A percentile compares a stretch with the other conserved stretches of the same genome.
phyloP scores from a whole-genome alignment of 2,888 invertebrate genomes.

The Thysanoteuthis rhombus region DNA sequence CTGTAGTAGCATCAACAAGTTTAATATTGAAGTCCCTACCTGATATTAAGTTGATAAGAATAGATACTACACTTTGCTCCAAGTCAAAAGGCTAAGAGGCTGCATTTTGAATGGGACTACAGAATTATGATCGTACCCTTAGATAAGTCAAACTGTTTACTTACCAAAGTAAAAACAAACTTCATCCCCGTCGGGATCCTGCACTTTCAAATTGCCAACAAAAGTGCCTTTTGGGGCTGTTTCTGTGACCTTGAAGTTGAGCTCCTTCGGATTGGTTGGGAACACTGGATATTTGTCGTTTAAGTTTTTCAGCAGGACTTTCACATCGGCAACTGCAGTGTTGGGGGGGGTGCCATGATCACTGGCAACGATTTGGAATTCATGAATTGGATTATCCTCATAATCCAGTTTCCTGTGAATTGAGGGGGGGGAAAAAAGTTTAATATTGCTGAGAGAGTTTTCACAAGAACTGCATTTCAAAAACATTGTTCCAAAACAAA shows the following conservation, averaged over 20 bases:
- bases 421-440: neutral
- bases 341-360: slow-evolving; percentile 94
- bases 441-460: no score
- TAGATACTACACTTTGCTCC: no score
- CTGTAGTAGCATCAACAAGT: no score
- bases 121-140: no score
- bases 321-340: slow-evolving; percentile 91
- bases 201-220: slow-evolving; percentile 26
- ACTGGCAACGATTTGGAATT: slow-evolving; percentile 91
- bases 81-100: no score
- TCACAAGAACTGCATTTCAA: no score
- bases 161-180: slow-evolving; percentile 22
- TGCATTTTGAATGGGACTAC: no score
- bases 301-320: slow-evolving; percentile 96
- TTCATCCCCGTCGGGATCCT: slow-evolving; percentile 14
- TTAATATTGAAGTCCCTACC: no score
- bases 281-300: slow-evolving; percentile 90
- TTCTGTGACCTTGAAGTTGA: slow-evolving; percentile 84
- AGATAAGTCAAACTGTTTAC: no score
- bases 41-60: no score
- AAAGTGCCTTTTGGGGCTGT: neutral
- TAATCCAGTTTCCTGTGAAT: slow-evolving; percentile 60
- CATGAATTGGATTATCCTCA: slow-evolving; percentile 73
- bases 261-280: slow-evolving; percentile 79
- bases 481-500: no score